phyloP scores from a whole-genome alignment of 2,113 vertebrate genomes.

The Cairina moschata region DNA sequence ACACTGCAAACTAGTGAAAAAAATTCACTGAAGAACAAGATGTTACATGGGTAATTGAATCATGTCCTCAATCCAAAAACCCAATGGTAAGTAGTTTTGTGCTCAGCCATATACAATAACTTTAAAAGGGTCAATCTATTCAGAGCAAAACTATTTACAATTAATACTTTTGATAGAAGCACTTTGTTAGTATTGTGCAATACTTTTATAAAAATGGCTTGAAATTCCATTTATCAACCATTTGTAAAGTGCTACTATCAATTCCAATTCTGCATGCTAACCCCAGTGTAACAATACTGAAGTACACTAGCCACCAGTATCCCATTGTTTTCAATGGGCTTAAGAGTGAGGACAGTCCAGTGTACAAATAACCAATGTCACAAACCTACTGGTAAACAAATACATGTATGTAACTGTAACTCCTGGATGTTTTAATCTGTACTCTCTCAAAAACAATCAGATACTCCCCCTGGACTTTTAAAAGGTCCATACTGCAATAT shows the following conservation, averaged over 20 bases:
- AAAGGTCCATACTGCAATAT: slow-evolving; percentile 68
- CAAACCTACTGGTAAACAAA: slow-evolving; percentile 79
- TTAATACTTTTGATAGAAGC: slow-evolving; percentile 80
- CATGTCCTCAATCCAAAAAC: slow-evolving; percentile 73
- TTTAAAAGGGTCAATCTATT: slow-evolving; percentile 65
- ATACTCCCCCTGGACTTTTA: slow-evolving; percentile 66
- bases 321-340: slow-evolving; percentile 47
- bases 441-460: slow-evolving; percentile 47
- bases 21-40: slow-evolving; percentile 70
- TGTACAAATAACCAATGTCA: slow-evolving; percentile 76
- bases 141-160: slow-evolving; percentile 71
- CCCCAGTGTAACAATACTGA: slow-evolving; percentile 19
- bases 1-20: slow-evolving; percentile 74
- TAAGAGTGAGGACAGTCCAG: slow-evolving; percentile 71
- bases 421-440: slow-evolving; percentile 47
- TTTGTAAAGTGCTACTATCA: slow-evolving; percentile 84
- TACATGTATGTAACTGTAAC: slow-evolving; percentile 73
- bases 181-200: slow-evolving; percentile 79
- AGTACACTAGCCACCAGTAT: slow-evolving; percentile 17
- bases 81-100: slow-evolving; percentile 74
- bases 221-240: slow-evolving; percentile 79
- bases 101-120: slow-evolving; percentile 70
- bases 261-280: slow-evolving; percentile 61
- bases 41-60: slow-evolving; percentile 63
- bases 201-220: slow-evolving; percentile 82